A percentile compares a stretch with the other conserved stretches of the same genome.
Evolutionary conservation across 2,113 vertebrate species (phyloP).

Genomic region (Falcunculus frontatus): DNA sequence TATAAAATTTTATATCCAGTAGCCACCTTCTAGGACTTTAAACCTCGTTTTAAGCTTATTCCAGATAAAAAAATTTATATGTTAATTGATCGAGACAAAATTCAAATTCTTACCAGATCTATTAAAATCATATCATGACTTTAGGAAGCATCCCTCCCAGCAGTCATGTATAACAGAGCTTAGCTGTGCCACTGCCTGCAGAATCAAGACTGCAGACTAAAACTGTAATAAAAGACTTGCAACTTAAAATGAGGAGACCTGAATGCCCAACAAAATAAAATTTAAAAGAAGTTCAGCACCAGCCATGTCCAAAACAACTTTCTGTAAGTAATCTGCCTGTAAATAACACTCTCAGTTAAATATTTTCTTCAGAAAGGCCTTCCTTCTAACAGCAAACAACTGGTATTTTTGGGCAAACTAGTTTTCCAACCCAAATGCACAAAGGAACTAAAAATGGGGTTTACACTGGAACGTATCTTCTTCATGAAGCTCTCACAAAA

Average conservation of each 20-base stretch:
- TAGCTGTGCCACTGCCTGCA: neutral
- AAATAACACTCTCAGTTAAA: neutral
- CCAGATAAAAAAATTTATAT: neutral
- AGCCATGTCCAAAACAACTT: neutral
- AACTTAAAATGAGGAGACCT: neutral
- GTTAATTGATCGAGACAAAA: neutral
- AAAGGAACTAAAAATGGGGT: neutral
- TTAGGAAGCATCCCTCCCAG: neutral
- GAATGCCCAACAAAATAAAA: neutral
- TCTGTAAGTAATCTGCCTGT: neutral
- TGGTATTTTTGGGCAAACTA: neutral
- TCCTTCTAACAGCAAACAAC: neutral
- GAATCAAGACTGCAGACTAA: neutral
- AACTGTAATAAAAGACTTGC: neutral
- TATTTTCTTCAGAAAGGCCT: neutral
- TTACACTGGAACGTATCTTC: neutral
- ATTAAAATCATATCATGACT: neutral
- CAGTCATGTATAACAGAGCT: neutral
- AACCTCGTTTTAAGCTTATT: neutral
- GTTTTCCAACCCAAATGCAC: neutral
- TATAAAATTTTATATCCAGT: neutral
- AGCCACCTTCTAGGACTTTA: neutral
- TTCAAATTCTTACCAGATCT: neutral
- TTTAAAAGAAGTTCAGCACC: neutral
- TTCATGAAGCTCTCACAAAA: constrained; percentile 48